Evolutionary conservation across 2,888 invertebrate genomes (phyloP), one percentile per base, ranked within the genome.

Genomic region (Zele albiditarsus): DNA sequence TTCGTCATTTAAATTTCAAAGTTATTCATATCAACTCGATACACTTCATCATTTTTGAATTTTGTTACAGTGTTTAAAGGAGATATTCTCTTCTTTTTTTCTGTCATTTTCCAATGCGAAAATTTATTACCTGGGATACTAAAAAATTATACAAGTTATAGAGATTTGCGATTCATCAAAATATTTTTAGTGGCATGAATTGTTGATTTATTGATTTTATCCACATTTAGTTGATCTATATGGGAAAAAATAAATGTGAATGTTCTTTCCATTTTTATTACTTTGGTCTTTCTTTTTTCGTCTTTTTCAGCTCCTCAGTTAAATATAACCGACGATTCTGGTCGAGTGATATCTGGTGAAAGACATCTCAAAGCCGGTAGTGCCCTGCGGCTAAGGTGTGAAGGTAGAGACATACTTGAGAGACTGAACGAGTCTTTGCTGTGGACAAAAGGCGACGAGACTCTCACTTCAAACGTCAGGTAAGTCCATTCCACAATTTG

Each of bases 281-380:
- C 5, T 53, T 53, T 8, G 20, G 6, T 53, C 1, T 67, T 77
- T 57, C 49, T 38, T 71, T 89, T 57, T 38, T 8, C 10, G 2
- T 38, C 10, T 14, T 28, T 71, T 71, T 31, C 89, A 92, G 92
- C 92, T 72, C 92, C 92, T n/a, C 90, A 91, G 81, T 89, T 92
- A 80, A 90, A 89, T 81, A 92, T 93, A 84, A 90, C 91, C 80
- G 92, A 92, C 85, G 92, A 92, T 86, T 91, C 92, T 72, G 91
- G 91, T 68, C 90, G 92, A 80, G 90, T 90, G 80, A 91, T 92
- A 81, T 90, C 91, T 66, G 91, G 88, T 38, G 91, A 92, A 85
- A 89, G 92, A 76, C 92, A 93, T 88, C 91, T 92, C 84, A 92
- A 92, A 84, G 91, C 91, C 31, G 92, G 92, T 58, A 92, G 92